phyloP scores from a whole-genome alignment of 1,140 invertebrate genomes.

The Ylistrum balloti region DNA sequence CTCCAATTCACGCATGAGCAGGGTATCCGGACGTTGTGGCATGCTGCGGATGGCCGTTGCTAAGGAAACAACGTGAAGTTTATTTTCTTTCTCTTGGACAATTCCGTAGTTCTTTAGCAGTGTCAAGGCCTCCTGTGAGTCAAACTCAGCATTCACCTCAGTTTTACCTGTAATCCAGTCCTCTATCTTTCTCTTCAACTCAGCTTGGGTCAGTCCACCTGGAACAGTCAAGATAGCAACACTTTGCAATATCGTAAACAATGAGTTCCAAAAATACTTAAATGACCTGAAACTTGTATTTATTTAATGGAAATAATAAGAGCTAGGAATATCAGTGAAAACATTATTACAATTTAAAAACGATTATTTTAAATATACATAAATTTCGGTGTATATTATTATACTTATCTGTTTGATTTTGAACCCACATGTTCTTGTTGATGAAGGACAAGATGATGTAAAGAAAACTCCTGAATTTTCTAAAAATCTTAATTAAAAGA shows the following conservation, averaged over 20 bases:
- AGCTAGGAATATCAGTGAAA: too few species aligned
- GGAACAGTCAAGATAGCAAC: constrained; percentile 54
- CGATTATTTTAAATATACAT: too few species aligned
- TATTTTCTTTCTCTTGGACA: constrained; percentile 68
- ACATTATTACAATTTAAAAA: too few species aligned
- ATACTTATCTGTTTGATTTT: too few species aligned
- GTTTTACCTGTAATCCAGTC: constrained; percentile 75
- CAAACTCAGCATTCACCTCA: constrained; percentile 71
- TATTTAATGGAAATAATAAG: too few species aligned
- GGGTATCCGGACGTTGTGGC: constrained; percentile 72
- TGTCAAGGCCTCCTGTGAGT: constrained; percentile 72
- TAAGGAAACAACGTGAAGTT: constrained; percentile 73
- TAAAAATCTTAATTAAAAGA: not conserved
- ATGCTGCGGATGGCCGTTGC: constrained; percentile 73
- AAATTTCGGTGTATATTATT: too few species aligned
- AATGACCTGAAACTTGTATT: too few species aligned
- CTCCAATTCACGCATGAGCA: constrained; percentile 66
- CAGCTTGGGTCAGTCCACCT: constrained; percentile 73
- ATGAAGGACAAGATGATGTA: too few species aligned
- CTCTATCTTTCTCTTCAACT: constrained; percentile 74
- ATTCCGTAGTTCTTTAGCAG: constrained; percentile 75
- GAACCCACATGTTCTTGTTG: too few species aligned
- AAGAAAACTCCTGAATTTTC: too few species aligned
- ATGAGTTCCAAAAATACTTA: too few species aligned
- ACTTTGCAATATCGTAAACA: too few species aligned